Evolutionary conservation across 2,113 vertebrate genomes (phyloP), one percentile per base, ranked within the genome.

Genomic region (Bolborhynchus lineola): DNA sequence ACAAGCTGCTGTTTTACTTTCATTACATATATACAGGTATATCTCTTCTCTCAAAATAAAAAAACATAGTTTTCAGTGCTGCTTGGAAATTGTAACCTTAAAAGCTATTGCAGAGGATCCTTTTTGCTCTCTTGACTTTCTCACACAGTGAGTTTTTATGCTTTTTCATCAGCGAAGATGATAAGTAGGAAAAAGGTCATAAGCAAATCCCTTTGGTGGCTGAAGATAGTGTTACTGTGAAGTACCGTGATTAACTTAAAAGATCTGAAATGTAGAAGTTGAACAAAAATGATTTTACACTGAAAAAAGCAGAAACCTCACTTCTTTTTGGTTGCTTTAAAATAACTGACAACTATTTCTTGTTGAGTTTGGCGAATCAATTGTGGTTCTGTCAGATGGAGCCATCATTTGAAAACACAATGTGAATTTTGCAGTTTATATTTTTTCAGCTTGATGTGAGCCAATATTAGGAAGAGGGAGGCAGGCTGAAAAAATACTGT

Each of bases 131-230:
- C 1, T 28, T 85, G 24, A 42, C 46, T 90, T 95, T 77, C 16
- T 77, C 21, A 55, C 9, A 82, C 55, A 79, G 67, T 25, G 44
- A 25, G 7, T 2, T 90, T 52, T 59, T 83, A 47, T n/a, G 8
- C n/a, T 79, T 62, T 96, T 88, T 52, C 13, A 65, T 44, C 28
- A 44, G 28, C 33, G 85, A 87, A 93, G 64, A 68, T 62, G 87
- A 80, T 75, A 97, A 98, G 78, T 94, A 96, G 94, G 96, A 60
- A 49, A 98, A 98, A 96, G 85, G 91, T 97, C 83, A 93, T 17
- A 25, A 86, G 86, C 62, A 85, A 81, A 79, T 91, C 63, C 13
- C 5, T 62, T 95, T 76, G 75, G 93, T 49, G 55, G 41, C 25
- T 31, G 42, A 24, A 39, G 62, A 91, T 85, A 91, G 42, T 55